Evolutionary conservation across 30 jellyfish, hydroid and myxozoan species (phyloP).

Genomic region (Pseudorhiza aurosa): DNA sequence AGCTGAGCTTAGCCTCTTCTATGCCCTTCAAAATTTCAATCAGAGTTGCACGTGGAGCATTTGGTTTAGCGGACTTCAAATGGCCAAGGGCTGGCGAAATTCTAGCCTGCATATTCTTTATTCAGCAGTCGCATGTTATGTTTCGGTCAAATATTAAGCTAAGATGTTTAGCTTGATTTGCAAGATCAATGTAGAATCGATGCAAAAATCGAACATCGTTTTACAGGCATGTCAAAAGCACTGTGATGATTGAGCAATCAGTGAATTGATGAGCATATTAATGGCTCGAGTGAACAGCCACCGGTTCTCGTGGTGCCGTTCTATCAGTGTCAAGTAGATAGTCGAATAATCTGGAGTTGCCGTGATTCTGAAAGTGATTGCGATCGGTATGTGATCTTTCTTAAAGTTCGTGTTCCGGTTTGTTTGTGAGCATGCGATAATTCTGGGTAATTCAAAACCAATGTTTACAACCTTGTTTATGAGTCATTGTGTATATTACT

Average conservation of each 20-base stretch:
- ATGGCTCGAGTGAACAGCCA: conserved; percentile 2
- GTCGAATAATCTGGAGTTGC: too few species aligned
- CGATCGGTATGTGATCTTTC: too few species aligned
- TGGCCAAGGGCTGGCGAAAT: conserved; percentile 4
- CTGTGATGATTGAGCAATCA: too few species aligned
- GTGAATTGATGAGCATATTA: neutral
- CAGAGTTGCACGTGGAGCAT: neutral
- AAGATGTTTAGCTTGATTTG: too few species aligned
- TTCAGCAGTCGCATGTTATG: neutral
- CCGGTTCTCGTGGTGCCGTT: too few species aligned
- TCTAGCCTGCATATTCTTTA: neutral
- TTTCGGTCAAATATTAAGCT: neutral
- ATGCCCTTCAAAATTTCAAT: conserved; percentile 8
- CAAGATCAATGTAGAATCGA: too few species aligned
- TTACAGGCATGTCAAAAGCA: too few species aligned
- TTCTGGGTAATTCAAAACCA: neutral
- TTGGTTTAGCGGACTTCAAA: neutral
- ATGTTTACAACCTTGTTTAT: neutral
- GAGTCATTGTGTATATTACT: neutral
- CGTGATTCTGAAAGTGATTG: too few species aligned
- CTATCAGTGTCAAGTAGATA: too few species aligned
- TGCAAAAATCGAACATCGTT: too few species aligned
- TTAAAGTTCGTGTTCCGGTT: neutral
- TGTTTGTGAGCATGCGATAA: conserved; percentile 5
- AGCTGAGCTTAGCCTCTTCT: conserved; percentile 16